phyloP scores from a whole-genome alignment of 2,113 vertebrate genomes.

The Seriola dumerili region DNA sequence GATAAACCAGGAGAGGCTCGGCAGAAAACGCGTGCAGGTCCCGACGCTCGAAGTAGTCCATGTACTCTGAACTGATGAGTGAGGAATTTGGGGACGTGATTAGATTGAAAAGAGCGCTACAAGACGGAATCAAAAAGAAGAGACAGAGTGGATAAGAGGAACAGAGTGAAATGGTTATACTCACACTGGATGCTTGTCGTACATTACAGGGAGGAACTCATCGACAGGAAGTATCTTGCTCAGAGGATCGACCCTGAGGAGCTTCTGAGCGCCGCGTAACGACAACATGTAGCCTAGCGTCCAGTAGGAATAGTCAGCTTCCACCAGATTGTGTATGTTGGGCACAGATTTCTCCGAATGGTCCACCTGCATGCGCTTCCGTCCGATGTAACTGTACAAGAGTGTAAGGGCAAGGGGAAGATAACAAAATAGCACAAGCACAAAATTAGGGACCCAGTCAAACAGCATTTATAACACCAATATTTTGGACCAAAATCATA shows the following conservation, averaged over 20 bases:
- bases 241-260: slow-evolving; percentile 87
- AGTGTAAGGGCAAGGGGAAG: not conserved
- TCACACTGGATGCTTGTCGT: slow-evolving; percentile 89
- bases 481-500: not conserved
- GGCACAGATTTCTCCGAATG: slow-evolving; percentile 89
- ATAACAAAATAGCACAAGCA: not conserved
- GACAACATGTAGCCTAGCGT: slow-evolving; percentile 92
- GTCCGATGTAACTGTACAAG: slow-evolving; percentile 87
- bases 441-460: no score
- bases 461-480: not conserved
- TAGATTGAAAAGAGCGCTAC: not conserved
- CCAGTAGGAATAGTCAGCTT: slow-evolving; percentile 96
- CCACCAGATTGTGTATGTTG: slow-evolving; percentile 90
- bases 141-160: not conserved
- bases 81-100: slow-evolving; percentile 15
- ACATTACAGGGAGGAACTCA: slow-evolving; percentile 95
- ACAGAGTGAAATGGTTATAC: slow-evolving; percentile 22
- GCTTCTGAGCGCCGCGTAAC: slow-evolving; percentile 89
- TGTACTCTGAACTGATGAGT: slow-evolving; percentile 86
- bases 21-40: slow-evolving; percentile 89
- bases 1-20: slow-evolving; percentile 91
- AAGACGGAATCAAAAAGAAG: not conserved
- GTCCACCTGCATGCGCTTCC: slow-evolving; percentile 95
- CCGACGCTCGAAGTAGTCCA: slow-evolving; percentile 86
- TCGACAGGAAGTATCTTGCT: slow-evolving; percentile 92